A percentile compares a stretch with the other conserved stretches of the same genome.
These are phyloP conservation scores for Sphenodon punctatus DNA, from an alignment of 2,797 vertebrate genomes.

Conservation along the genomic window DNA sequence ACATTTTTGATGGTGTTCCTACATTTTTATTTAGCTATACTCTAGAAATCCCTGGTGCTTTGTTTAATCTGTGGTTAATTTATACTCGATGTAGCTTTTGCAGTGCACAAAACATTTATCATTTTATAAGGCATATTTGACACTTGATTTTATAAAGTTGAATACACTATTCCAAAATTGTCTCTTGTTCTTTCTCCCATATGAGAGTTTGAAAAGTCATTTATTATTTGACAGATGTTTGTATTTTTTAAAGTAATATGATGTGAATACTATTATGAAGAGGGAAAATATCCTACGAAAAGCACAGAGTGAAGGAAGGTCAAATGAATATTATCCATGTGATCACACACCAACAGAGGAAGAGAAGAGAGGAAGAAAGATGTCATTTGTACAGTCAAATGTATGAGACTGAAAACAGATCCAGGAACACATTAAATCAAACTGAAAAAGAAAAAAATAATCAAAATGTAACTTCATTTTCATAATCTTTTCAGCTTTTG, in stretches of 20 bases:
- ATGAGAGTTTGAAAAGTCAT: not conserved
- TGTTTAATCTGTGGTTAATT: not conserved
- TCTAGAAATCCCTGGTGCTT: not conserved
- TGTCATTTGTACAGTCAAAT: conserved; percentile 13
- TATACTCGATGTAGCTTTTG: not conserved
- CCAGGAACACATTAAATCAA: not conserved
- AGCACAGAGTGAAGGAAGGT: not conserved
- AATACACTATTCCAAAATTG: not conserved
- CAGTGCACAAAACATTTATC: not conserved
- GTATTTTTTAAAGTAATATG: conserved; percentile 18
- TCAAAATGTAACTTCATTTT: not conserved
- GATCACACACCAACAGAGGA: not conserved
- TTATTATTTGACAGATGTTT: not conserved
- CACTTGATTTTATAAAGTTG: not conserved
- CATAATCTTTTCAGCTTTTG: not conserved
- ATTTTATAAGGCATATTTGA: not conserved
- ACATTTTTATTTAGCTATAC: not conserved
- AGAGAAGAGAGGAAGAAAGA: not conserved
- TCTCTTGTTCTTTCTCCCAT: not conserved
- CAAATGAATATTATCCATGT: not conserved
- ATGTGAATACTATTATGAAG: not conserved
- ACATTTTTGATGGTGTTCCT: not conserved
- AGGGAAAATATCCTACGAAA: not conserved
- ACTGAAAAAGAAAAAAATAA: not conserved
- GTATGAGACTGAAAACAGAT: conserved; percentile 6